Evolutionary conservation across 2,888 invertebrate species (phyloP).

Genomic region (Tipula confusa): DNA sequence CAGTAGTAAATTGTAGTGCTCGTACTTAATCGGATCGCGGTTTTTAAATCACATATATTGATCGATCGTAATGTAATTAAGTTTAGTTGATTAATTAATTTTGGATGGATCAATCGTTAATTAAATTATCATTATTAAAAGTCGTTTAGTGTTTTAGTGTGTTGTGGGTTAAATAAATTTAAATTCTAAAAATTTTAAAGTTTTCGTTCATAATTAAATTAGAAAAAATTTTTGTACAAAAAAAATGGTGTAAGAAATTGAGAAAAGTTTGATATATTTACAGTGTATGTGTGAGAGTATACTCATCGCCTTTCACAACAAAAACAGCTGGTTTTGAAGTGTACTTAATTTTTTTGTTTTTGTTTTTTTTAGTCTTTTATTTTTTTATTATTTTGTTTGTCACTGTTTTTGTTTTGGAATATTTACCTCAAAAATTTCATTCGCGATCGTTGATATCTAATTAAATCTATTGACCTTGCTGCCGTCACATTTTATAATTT

Average conservation of each 20-base stretch:
- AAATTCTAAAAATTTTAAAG: background rate
- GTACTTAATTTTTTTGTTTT: background rate
- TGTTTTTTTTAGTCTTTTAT: too few species aligned
- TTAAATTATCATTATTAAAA: background rate
- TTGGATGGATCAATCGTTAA: background rate
- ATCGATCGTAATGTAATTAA: background rate
- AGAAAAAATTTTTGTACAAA: background rate
- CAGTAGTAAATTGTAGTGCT: background rate
- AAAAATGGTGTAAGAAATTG: constrained; percentile 3
- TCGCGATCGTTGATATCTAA: background rate
- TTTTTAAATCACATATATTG: background rate
- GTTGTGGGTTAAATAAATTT: background rate
- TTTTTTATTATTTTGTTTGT: background rate
- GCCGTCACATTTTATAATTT: background rate
- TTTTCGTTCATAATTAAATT: too few species aligned
- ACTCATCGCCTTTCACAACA: background rate
- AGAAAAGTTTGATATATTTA: background rate
- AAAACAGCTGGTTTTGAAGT: constrained; percentile 14
- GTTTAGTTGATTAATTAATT: background rate
- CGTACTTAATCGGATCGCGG: background rate
- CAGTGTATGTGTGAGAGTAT: background rate
- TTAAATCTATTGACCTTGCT: background rate
- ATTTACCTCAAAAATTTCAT: background rate
- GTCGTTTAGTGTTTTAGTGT: background rate
- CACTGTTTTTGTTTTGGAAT: background rate